Evolutionary conservation across 2,113 vertebrate genomes (phyloP).

Genomic region (Gulo gulo): DNA sequence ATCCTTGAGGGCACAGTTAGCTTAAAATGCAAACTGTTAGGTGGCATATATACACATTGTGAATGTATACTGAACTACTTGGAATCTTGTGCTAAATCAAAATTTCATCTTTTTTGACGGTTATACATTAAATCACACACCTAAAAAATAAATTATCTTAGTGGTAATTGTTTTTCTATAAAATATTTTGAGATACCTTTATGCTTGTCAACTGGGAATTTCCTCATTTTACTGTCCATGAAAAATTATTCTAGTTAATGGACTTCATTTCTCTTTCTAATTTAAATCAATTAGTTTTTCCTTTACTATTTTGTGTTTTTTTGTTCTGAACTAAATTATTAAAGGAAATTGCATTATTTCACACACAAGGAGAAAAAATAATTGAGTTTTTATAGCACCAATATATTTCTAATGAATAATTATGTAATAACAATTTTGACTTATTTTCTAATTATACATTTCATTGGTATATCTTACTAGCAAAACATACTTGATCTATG

Average conservation of each 20-base stretch:
- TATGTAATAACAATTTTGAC: neutral
- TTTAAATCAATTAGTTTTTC: slow-evolving; percentile 24
- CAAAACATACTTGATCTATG: neutral
- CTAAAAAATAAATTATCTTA: neutral
- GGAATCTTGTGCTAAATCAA: neutral
- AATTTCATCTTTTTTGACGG: neutral
- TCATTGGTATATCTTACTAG: neutral
- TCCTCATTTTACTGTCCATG: neutral
- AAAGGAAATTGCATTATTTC: neutral
- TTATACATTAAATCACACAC: neutral
- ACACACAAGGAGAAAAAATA: neutral
- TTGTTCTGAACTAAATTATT: neutral
- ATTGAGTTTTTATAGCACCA: neutral
- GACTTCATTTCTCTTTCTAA: neutral
- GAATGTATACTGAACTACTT: neutral
- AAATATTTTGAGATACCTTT: slow-evolving; percentile 37
- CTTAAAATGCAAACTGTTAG: neutral
- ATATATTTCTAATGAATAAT: slow-evolving; percentile 32
- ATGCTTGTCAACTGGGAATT: neutral
- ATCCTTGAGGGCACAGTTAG: neutral
- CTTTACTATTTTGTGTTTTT: neutral
- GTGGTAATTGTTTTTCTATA: neutral
- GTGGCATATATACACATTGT: neutral
- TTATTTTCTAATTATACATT: slow-evolving; percentile 27
- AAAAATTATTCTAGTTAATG: slow-evolving; percentile 29